Percentiles rank a stretch among this genome's conserved stretches.
Evolutionary conservation across 2,888 invertebrate genomes (phyloP).

Genomic region (Molanna angustata): DNA sequence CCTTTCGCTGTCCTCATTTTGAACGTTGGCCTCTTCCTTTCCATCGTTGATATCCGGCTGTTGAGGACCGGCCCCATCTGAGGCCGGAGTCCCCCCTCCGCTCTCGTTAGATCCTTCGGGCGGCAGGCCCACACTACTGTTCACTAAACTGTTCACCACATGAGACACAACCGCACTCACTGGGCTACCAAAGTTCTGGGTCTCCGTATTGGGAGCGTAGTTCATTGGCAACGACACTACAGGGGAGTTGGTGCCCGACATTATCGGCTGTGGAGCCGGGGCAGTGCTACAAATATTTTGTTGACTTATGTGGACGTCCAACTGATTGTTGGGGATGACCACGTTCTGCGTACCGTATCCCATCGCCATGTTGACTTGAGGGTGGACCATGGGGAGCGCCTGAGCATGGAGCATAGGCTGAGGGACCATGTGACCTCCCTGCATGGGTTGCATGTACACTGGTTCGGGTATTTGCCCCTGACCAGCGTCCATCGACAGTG

Average conservation of each 20-base stretch:
- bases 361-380: conserved; percentile 29
- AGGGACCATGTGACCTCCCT: conserved; percentile 49
- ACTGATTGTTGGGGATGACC: conserved; percentile 34
- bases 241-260: conserved; percentile 54
- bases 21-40: conserved; percentile 46
- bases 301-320: conserved; percentile 37
- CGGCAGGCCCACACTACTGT: conserved; percentile 52
- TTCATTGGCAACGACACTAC: conserved; percentile 49
- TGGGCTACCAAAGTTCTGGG: conserved; percentile 52
- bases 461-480: conserved; percentile 57
- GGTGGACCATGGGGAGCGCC: conserved; percentile 45
- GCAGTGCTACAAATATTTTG: conserved; percentile 37
- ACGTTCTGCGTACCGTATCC: conserved; percentile 41
- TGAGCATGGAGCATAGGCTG: conserved; percentile 42
- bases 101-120: conserved; percentile 36
- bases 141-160: conserved; percentile 48
- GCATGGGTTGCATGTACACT: conserved; percentile 50
- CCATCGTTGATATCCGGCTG: conserved; percentile 47
- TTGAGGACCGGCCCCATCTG: conserved; percentile 41
- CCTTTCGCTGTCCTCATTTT: conserved; percentile 56
- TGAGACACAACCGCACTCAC: conserved; percentile 54
- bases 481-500: conserved; percentile 56
- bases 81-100: conserved; percentile 47
- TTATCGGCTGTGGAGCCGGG: conserved; percentile 33
- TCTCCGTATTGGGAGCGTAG: conserved; percentile 28